These are phyloP conservation scores for Drosophila nasuta DNA, from an alignment of 1,140 invertebrate species.

Conservation along the genomic window DNA sequence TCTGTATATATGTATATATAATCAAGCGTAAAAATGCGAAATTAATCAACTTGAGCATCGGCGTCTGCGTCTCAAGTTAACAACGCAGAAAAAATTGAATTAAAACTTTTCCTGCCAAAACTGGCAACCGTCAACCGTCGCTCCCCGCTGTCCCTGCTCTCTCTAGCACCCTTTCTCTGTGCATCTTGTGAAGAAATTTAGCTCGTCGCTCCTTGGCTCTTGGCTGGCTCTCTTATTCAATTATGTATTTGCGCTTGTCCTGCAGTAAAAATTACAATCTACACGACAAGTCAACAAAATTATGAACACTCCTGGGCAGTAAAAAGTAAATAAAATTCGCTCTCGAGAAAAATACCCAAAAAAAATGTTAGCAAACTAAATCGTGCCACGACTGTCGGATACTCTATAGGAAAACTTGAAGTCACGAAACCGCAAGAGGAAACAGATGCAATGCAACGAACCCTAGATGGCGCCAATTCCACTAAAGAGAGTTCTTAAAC, in stretches of 20 bases:
- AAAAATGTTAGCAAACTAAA: conserved; percentile 20
- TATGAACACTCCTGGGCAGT: conserved; percentile 81
- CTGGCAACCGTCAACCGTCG: conserved; percentile 1
- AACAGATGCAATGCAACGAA: neutral
- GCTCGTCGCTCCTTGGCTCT: conserved; percentile 2
- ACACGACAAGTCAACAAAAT: conserved; percentile 84
- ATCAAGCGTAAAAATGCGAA: conserved; percentile 83
- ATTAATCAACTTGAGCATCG: conserved; percentile 77
- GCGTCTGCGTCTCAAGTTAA: conserved; percentile 71
- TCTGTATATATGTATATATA: conserved; percentile 52
- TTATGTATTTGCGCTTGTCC: conserved; percentile 84
- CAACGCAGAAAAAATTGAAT: conserved; percentile 84
- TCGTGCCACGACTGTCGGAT: neutral
- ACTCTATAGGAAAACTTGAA: neutral
- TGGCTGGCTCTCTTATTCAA: conserved; percentile 73
- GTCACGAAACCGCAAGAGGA: neutral
- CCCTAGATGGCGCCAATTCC: neutral
- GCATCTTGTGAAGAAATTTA: conserved; percentile 16
- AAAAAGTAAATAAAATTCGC: conserved; percentile 82
- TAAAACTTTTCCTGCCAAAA: conserved; percentile 66
- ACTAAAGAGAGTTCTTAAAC: neutral
- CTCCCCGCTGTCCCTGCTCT: neutral
- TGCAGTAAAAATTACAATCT: conserved; percentile 83
- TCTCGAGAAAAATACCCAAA: conserved; percentile 28
- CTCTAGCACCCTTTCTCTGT: conserved; percentile 53